Conservation (phyloP, 2,113 vertebrate species). For the Corythornis vintsioides region DNA sequence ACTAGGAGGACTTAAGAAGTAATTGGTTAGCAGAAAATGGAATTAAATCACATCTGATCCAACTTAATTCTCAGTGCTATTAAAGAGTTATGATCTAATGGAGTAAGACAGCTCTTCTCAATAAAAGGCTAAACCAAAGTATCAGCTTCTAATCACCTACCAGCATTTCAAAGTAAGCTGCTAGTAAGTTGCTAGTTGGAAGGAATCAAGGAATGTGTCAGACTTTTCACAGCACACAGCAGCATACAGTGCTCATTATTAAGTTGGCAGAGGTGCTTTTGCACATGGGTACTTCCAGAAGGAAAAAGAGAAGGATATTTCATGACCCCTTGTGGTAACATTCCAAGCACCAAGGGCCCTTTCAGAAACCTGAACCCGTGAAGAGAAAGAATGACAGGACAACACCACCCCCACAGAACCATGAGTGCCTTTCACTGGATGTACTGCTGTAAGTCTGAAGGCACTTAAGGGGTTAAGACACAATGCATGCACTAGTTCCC, state of each 20-base stretch:
- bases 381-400: constrained; percentile 74
- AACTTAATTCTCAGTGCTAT: constrained; percentile 60
- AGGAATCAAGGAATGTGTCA: constrained; percentile 77
- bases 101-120: constrained; percentile 50
- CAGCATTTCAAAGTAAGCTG: constrained; percentile 52
- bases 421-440: constrained; percentile 80
- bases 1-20: constrained; percentile 22
- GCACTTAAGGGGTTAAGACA: constrained; percentile 86
- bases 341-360: constrained; percentile 71
- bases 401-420: constrained; percentile 74
- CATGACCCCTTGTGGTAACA: constrained; percentile 60
- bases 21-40: constrained; percentile 39
- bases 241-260: constrained; percentile 65
- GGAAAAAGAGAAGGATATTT: constrained; percentile 65
- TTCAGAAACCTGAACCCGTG: constrained; percentile 68
- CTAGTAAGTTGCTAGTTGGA: constrained; percentile 60
- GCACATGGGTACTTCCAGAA: constrained; percentile 48
- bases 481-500: constrained; percentile 80
- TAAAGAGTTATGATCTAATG: constrained; percentile 37
- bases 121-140: constrained; percentile 47
- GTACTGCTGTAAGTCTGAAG: constrained; percentile 75
- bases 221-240: constrained; percentile 67
- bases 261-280: constrained; percentile 65
- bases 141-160: constrained; percentile 61
- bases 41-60: constrained; percentile 60